Evolutionary conservation across 2,888 invertebrate species (phyloP).

Genomic region (Atherix ibis): DNA sequence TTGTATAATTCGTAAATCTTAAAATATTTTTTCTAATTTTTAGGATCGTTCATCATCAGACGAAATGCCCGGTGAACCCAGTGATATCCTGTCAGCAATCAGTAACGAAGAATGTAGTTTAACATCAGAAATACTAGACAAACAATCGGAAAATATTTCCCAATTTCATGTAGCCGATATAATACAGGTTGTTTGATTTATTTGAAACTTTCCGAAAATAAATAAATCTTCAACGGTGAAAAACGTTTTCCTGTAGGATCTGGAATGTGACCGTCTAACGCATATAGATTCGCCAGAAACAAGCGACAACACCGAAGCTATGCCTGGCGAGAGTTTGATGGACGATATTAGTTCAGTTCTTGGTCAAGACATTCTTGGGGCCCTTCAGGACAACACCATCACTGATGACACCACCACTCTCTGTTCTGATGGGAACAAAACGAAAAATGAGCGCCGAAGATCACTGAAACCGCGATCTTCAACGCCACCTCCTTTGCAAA

Average conservation of each 20-base stretch:
- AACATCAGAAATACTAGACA: slow-evolving; percentile 49
- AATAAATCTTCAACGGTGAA: too few species aligned
- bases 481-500: not conserved
- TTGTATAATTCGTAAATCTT: not conserved
- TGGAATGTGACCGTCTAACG: slow-evolving; percentile 38
- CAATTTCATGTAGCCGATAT: slow-evolving; percentile 25
- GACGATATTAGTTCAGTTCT: slow-evolving; percentile 64
- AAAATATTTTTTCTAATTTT: slow-evolving; percentile 5
- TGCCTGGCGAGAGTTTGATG: slow-evolving; percentile 62
- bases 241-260: slow-evolving; percentile 29
- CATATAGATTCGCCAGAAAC: slow-evolving; percentile 74
- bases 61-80: slow-evolving; percentile 25
- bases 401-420: slow-evolving; percentile 56
- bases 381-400: slow-evolving; percentile 50
- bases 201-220: not conserved
- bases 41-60: slow-evolving; percentile 30
- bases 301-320: slow-evolving; percentile 57
- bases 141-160: slow-evolving; percentile 17
- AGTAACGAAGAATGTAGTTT: slow-evolving; percentile 59
- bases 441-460: slow-evolving; percentile 30
- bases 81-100: slow-evolving; percentile 43
- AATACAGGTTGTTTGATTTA: slow-evolving; percentile 21
- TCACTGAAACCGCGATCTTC: slow-evolving; percentile 15
- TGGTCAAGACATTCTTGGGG: slow-evolving; percentile 49
- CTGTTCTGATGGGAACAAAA: slow-evolving; percentile 34